These are phyloP conservation scores for Oxytorus armatus DNA, from an alignment of 2,888 invertebrate species.

Conservation along the genomic window DNA sequence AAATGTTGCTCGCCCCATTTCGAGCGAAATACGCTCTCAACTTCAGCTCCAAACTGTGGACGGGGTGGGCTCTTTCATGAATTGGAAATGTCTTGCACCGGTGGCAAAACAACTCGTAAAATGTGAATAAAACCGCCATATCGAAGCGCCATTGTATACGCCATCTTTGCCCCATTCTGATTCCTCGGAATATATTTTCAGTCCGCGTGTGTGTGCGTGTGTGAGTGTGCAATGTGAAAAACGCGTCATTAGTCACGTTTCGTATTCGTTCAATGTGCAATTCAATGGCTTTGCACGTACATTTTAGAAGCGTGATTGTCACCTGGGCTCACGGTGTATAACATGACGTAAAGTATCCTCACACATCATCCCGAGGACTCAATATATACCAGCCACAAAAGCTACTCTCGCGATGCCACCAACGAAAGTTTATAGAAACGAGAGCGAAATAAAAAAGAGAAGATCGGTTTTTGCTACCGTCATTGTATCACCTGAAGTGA, in stretches of 20 bases:
- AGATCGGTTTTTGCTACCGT: constrained; percentile 21
- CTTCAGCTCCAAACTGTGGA: constrained; percentile 29
- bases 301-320: constrained; percentile 42
- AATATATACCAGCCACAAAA: constrained; percentile 53
- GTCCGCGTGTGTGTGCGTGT: too few species aligned
- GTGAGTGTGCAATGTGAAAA: constrained; percentile 21
- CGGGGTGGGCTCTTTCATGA: constrained; percentile 79
- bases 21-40: constrained; percentile 47
- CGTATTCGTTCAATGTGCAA: constrained; percentile 29
- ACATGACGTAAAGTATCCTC: constrained; percentile 18
- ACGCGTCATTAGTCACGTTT: constrained; percentile 59
- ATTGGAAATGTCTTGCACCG: constrained; percentile 81
- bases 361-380: constrained; percentile 59
- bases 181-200: constrained; percentile 59
- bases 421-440: constrained; percentile 48
- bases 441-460: constrained; percentile 16
- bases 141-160: constrained; percentile 75
- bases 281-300: constrained; percentile 39
- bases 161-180: constrained; percentile 37
- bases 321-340: constrained; percentile 45
- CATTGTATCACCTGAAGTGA: constrained; percentile 41
- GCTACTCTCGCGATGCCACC: constrained; percentile 35
- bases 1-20: constrained; percentile 49
- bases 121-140: constrained; percentile 79
- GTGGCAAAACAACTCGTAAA: constrained; percentile 81